Conservation (phyloP, 2,113 vertebrate species). For the Nettapus auritus region DNA sequence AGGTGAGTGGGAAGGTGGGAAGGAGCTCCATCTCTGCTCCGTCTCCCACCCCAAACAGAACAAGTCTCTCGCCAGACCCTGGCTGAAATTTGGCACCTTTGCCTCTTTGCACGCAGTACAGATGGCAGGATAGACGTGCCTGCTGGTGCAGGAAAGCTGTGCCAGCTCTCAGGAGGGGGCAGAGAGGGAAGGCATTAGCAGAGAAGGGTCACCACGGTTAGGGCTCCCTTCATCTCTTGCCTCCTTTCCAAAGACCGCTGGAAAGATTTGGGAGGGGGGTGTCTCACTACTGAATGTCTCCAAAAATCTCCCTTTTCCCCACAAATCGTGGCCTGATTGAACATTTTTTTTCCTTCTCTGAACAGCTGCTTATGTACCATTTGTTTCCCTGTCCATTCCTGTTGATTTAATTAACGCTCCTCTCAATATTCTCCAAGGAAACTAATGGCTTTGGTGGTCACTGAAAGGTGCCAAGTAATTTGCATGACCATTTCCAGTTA, state of each 20-base stretch:
- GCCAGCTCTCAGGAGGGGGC: slow-evolving; percentile 24
- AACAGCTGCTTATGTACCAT: slow-evolving; percentile 5
- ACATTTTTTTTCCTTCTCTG: background rate
- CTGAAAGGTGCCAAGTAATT: slow-evolving; percentile 26
- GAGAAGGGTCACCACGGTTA: slow-evolving; percentile 18
- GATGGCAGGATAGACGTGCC: slow-evolving; percentile 49
- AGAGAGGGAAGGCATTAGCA: background rate
- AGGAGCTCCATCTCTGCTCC: background rate
- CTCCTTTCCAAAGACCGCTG: background rate
- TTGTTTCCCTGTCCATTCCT: background rate
- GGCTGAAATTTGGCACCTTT: slow-evolving; percentile 43
- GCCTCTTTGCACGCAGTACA: background rate
- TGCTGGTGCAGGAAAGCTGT: slow-evolving; percentile 14
- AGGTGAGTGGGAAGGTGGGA: background rate
- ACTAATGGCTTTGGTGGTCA: background rate
- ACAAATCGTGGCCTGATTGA: background rate
- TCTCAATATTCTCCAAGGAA: slow-evolving; percentile 25
- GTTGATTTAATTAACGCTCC: slow-evolving; percentile 15
- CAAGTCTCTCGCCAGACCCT: slow-evolving; percentile 2
- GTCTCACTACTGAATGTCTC: background rate
- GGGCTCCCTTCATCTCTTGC: background rate
- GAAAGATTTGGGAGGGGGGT: rapidly evolving
- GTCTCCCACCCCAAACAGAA: background rate
- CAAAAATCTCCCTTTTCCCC: background rate
- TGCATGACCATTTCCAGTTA: slow-evolving; percentile 1